Base-by-base conservation (phyloP, 2,888 invertebrate genomes). In the Drosophila basisetae region DNA sequence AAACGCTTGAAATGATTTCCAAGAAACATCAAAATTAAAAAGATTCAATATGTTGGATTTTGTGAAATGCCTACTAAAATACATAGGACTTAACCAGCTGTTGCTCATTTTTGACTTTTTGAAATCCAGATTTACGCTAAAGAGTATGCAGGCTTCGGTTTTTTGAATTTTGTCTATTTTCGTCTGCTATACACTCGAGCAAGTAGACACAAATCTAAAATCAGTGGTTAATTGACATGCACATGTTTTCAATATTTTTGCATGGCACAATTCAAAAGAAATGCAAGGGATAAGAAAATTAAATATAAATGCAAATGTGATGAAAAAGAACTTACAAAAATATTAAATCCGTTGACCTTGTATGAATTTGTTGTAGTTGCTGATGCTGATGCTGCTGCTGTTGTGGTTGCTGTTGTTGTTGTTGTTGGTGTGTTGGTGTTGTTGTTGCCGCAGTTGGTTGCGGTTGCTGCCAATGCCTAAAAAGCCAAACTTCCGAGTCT, bases 331-430 rank as follows among this genome's bases (percentile, higher is more conserved):
- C 92, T 92, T 87, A 92, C 92, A 92, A 92, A 89, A 89, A 84
- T 85, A 84, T 92, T 92, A 83, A 91, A 90, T 91, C 91, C 89
- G 91, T 91, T 91, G 90, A 91, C 87, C 89, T 91, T 92, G 90
- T 80, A 75, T 78, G 80, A 89, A 90, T 83, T 84, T 76, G 72
- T 70, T 79, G 73, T 66, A 64, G 78, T 64, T 70, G 77, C 37
- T 52, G 72, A 31, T 76, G 72, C 33, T 68, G 72, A 18, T 62
- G 74, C 22, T 56, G 70, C 56, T 69, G 65, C 35, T 64, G 47
- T 53, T 68, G 65, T 31, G 22, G 22, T 22, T 22, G 22, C 22
- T 22, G 22, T 22, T 64, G 50, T 53, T 69, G 65, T 30, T 70
- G 64, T 22, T 64, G 58, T 25, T 71, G 73, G 50, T 53, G 61